These are phyloP conservation scores for Chironomus tentans DNA, from an alignment of 2,888 invertebrate species.

Conservation along the genomic window DNA sequence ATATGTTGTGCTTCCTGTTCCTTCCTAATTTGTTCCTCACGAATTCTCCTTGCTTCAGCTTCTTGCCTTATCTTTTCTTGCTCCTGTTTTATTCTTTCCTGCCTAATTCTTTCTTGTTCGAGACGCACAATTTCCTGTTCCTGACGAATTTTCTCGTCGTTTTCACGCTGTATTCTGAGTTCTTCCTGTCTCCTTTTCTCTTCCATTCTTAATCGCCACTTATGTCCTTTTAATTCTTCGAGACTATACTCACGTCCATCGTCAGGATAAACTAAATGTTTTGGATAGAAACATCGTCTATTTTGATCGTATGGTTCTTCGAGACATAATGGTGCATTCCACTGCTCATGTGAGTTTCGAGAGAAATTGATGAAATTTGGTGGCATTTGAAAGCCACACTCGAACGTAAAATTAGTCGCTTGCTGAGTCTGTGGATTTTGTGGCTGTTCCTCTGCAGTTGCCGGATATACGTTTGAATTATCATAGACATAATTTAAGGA, in stretches of 20 bases:
- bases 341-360: slow-evolving; percentile 40
- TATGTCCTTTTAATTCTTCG: slow-evolving; percentile 38
- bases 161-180: slow-evolving; percentile 1
- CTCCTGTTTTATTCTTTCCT: background rate
- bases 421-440: background rate
- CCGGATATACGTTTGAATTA: slow-evolving; percentile 16
- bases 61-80: slow-evolving; percentile 14
- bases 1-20: slow-evolving; percentile 11
- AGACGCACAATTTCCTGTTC: background rate
- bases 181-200: slow-evolving; percentile 15
- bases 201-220: slow-evolving; percentile 31
- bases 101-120: background rate
- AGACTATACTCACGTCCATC: slow-evolving; percentile 39
- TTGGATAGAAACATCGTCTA: slow-evolving; percentile 39
- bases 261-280: slow-evolving; percentile 39
- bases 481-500: slow-evolving; percentile 30
- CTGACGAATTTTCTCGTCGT: background rate
- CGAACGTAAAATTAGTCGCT: slow-evolving; percentile 1
- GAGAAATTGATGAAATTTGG: slow-evolving; percentile 37
- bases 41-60: background rate
- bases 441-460: background rate
- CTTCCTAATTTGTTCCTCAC: slow-evolving; percentile 9
- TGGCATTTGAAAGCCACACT: slow-evolving; percentile 34
- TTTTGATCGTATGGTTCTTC: slow-evolving; percentile 41
- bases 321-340: slow-evolving; percentile 40